These are phyloP conservation scores for Vidua chalybeata DNA, from an alignment of 2,113 vertebrate genomes.

Conservation along the genomic window DNA sequence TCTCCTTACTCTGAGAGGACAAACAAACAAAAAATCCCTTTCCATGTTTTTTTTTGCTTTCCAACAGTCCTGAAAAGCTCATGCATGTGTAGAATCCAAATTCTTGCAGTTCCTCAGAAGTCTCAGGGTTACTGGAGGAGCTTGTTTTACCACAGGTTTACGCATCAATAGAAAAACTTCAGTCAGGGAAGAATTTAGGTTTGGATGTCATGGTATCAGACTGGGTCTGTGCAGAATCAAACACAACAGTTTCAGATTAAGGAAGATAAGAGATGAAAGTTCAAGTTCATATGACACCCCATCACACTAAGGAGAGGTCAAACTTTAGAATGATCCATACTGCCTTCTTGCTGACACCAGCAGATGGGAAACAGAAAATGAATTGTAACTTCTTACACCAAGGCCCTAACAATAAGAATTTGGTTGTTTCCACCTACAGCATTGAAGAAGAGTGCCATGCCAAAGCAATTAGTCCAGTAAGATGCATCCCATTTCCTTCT, in stretches of 20 bases:
- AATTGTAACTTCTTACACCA: not conserved
- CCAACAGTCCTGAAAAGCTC: not conserved
- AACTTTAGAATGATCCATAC: not conserved
- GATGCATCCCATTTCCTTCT: not conserved
- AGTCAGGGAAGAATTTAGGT: not conserved
- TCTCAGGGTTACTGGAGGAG: not conserved
- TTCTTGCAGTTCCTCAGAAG: not conserved
- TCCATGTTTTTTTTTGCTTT: not conserved
- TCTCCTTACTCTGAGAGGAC: not conserved
- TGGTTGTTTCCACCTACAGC: not conserved
- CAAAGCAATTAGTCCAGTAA: not conserved
- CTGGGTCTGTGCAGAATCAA: not conserved
- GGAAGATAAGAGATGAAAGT: not conserved
- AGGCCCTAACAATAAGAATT: not conserved
- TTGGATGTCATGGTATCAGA: not conserved
- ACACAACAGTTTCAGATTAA: not conserved
- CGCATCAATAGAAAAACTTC: not conserved
- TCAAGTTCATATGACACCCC: not conserved
- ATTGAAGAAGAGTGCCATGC: not conserved
- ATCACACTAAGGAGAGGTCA: not conserved
- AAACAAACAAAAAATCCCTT: rapidly evolving
- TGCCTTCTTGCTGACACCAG: not conserved
- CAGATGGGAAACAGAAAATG: not conserved
- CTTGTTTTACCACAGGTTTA: not conserved
- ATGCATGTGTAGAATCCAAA: not conserved